Evolutionary conservation across 2,113 vertebrate genomes (phyloP), one percentile per base, ranked within the genome.

Genomic region (Cranoglanis bouderius): DNA sequence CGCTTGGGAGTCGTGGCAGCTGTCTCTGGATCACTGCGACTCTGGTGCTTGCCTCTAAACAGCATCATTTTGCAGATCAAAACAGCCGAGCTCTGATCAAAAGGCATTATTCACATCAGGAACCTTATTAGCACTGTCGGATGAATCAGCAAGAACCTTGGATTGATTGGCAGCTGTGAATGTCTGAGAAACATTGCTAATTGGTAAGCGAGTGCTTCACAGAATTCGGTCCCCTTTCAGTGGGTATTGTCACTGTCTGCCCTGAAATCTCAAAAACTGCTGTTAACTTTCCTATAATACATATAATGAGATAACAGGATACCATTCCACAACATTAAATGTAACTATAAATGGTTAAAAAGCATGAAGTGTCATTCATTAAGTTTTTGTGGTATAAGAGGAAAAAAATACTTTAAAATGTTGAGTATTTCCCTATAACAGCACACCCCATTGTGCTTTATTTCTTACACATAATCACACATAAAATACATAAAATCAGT

Each of bases 1-100:
- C 84, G 82, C 75, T 67, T 74, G 85, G 70, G 90, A 92, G 61
- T 80, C 32, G 26, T 82, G 85, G 61, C 88, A 77, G 91, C 86
- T 49, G 91, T 90, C 92, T 88, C 89, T 84, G 91, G 93, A 93
- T 88, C 91, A 87, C 75, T 59, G 63, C 32, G n/a, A 7, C 78
- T 92, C 88, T 92, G 91, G 88, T 90, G 85, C 78, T 88, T 80
- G 65, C 85, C 90, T 91, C 90, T 57, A 78, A 91, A 91, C 90
- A 92, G 90, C 90, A 35, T 49, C 77, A 82, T 43, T 21, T 67
- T 46, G n/a, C 55, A 86, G 78, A 70, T 88, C 82, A 84, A 84
- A 84, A 82, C 51, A 82, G 19, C 75, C 51, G 8, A 81, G 49
- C 61, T 70, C 80, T 86, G 87, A 88, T 67, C 85, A 80, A 49